Conservation (phyloP, 2,888 invertebrate species). For the Choreutis nemorana region DNA sequence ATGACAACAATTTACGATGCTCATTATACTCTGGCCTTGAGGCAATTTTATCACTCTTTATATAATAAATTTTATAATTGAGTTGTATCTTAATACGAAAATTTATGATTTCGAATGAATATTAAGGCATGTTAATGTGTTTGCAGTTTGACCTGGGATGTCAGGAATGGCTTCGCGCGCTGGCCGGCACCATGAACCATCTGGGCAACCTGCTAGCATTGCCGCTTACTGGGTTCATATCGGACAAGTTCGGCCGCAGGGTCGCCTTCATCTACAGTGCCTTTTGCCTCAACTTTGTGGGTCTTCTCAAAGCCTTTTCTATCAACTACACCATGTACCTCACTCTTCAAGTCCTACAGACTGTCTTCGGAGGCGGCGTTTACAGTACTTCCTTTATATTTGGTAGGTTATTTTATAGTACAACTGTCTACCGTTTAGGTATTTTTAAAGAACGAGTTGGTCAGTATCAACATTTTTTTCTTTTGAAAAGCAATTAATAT, state of each 20-base stretch:
- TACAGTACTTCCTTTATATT: constrained; percentile 67
- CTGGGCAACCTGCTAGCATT: constrained; percentile 74
- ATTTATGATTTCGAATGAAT: constrained; percentile 2
- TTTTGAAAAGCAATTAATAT: too few relatives aligned
- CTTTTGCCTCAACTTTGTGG: constrained; percentile 57
- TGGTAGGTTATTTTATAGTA: constrained; percentile 49
- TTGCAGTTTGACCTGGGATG: constrained; percentile 72
- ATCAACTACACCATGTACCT: constrained; percentile 57
- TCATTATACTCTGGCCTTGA: too few relatives aligned
- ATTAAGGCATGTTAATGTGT: constrained; percentile 5
- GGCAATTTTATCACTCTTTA: too few relatives aligned
- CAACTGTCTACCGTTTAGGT: too few relatives aligned
- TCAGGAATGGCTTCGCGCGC: constrained; percentile 72
- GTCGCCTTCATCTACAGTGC: constrained; percentile 65
- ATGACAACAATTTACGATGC: too few relatives aligned
- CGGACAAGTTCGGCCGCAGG: constrained; percentile 69
- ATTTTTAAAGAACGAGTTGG: too few relatives aligned
- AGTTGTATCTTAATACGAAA: too few relatives aligned
- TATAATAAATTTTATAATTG: too few relatives aligned
- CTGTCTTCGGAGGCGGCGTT: constrained; percentile 60
- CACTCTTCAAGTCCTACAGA: constrained; percentile 63
- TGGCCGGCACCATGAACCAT: constrained; percentile 76
- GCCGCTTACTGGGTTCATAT: constrained; percentile 72
- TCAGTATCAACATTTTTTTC: too few relatives aligned
- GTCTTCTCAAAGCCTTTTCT: constrained; percentile 60